phyloP scores from a whole-genome alignment of 2,797 vertebrate species.

The Gila robusta region DNA sequence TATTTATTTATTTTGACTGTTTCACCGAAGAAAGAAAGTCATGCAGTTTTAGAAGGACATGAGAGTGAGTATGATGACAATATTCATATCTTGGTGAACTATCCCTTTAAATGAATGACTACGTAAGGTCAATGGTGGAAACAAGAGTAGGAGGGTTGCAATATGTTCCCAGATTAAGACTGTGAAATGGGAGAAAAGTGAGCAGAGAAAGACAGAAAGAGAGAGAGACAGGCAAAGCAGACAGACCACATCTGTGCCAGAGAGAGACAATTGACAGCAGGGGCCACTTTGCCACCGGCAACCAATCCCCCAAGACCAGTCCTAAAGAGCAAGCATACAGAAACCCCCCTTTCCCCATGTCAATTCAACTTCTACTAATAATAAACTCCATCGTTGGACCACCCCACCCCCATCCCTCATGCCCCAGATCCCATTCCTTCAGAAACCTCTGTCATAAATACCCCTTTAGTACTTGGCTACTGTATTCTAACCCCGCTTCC shows the following conservation, averaged over 20 bases:
- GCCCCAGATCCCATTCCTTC: slow-evolving; percentile 56
- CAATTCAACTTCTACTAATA: slow-evolving; percentile 51
- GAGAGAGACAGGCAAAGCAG: slow-evolving; percentile 40
- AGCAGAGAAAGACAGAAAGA: slow-evolving; percentile 48
- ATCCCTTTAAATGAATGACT: slow-evolving; percentile 62
- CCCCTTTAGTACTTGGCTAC: slow-evolving; percentile 22
- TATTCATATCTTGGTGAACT: slow-evolving; percentile 2
- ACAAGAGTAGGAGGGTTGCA: slow-evolving; percentile 22
- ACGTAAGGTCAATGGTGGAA: not conserved
- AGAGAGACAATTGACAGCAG: slow-evolving; percentile 73
- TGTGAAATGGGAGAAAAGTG: slow-evolving; percentile 73
- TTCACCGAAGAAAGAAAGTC: not conserved
- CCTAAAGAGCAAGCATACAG: slow-evolving; percentile 69
- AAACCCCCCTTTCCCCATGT: slow-evolving; percentile 59
- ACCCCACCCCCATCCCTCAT: slow-evolving; percentile 48
- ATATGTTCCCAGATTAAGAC: slow-evolving; percentile 68
- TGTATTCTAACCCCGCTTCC: slow-evolving; percentile 18
- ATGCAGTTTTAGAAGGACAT: not conserved
- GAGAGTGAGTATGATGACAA: not conserved
- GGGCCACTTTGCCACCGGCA: slow-evolving; percentile 67
- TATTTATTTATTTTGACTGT: not conserved
- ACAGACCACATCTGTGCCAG: slow-evolving; percentile 62
- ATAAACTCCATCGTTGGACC: slow-evolving; percentile 23
- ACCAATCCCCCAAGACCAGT: slow-evolving; percentile 65
- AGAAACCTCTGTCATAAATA: slow-evolving; percentile 25